These are phyloP conservation scores for Apotomis turbidana DNA, from an alignment of 2,888 invertebrate species.

Conservation along the genomic window DNA sequence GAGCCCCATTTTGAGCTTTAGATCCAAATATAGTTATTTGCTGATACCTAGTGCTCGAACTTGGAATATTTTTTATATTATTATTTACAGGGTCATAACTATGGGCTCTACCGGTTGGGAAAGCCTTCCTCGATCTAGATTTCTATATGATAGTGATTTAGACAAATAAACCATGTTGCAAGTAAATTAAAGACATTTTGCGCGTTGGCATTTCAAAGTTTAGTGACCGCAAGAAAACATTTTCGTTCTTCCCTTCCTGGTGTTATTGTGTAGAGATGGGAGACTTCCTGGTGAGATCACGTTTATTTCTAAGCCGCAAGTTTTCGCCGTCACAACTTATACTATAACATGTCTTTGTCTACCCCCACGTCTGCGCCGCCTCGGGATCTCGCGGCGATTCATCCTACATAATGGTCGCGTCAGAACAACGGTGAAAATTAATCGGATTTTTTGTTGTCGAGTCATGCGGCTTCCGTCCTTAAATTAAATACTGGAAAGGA, in stretches of 20 bases:
- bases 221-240: slow-evolving; percentile 42
- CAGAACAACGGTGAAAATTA: slow-evolving; percentile 69
- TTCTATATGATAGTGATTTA: too few relatives aligned
- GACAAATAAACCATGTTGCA: background rate
- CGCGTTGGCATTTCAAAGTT: slow-evolving; percentile 26
- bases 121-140: too few relatives aligned
- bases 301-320: slow-evolving; percentile 64
- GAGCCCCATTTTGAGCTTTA: too few relatives aligned
- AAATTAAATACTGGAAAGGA: slow-evolving; percentile 72
- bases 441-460: slow-evolving; percentile 75
- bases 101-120: too few relatives aligned
- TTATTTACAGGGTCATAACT: too few relatives aligned
- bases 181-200: background rate
- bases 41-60: too few relatives aligned
- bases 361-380: slow-evolving; percentile 58
- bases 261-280: slow-evolving; percentile 50
- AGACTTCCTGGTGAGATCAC: slow-evolving; percentile 72
- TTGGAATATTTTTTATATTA: too few relatives aligned
- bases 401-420: slow-evolving; percentile 61
- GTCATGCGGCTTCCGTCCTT: slow-evolving; percentile 80
- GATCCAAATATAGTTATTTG: too few relatives aligned
- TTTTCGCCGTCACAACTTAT: slow-evolving; percentile 53
- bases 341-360: slow-evolving; percentile 58
- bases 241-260: slow-evolving; percentile 62
- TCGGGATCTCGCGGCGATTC: slow-evolving; percentile 65